phyloP scores from a whole-genome alignment of 2,797 vertebrate genomes.

The Loriculus beryllinus region DNA sequence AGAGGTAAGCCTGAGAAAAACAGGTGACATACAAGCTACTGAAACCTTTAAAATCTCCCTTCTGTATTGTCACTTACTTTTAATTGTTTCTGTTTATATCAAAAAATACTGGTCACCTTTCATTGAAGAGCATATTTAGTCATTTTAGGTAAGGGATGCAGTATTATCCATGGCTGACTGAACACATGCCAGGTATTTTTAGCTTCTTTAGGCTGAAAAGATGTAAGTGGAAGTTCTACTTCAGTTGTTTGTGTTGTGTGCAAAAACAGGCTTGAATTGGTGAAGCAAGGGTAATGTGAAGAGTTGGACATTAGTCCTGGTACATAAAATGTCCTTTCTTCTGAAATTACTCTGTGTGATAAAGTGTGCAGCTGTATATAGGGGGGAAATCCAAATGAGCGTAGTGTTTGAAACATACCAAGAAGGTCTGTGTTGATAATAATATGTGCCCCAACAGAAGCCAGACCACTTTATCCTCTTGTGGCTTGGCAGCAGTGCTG shows the following conservation, averaged over 20 bases:
- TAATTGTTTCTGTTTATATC: neutral
- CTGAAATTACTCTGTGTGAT: neutral
- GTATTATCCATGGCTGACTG: neutral
- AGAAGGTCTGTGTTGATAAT: neutral
- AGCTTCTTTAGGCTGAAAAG: neutral
- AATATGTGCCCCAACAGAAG: neutral
- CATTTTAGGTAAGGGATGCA: neutral
- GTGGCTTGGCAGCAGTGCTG: neutral
- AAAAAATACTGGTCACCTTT: neutral
- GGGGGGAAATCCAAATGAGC: neutral
- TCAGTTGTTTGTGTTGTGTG: neutral
- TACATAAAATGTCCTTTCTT: neutral
- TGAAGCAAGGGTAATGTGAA: slow-evolving; percentile 8
- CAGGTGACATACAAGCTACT: neutral
- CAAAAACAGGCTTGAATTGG: neutral
- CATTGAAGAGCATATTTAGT: neutral
- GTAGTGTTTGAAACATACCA: neutral
- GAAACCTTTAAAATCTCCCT: neutral
- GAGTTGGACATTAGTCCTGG: neutral
- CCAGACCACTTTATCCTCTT: neutral
- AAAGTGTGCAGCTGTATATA: neutral
- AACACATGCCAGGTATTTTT: neutral
- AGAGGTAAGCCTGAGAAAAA: neutral
- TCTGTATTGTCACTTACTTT: neutral
- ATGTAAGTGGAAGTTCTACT: neutral